Evolutionary conservation across 2,113 vertebrate genomes (phyloP).

Genomic region (Hipposideros armiger): DNA sequence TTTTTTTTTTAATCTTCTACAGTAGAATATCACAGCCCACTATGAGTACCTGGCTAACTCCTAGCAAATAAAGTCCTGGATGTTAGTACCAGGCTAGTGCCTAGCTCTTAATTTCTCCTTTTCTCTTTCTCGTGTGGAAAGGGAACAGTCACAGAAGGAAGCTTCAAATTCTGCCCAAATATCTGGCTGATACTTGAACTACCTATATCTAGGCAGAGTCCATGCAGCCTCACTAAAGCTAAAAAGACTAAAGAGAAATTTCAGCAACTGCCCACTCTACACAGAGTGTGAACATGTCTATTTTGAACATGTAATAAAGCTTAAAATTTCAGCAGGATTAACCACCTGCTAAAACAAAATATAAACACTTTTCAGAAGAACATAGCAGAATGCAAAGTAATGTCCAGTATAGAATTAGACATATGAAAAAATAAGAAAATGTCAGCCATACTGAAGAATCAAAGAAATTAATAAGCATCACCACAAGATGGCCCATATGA

Average conservation of each 20-base stretch:
- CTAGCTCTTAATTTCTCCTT: neutral
- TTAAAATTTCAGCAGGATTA: constrained; percentile 54
- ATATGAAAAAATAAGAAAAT: constrained; percentile 37
- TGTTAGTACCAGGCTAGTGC: neutral
- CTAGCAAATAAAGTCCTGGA: neutral
- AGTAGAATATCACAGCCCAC: neutral
- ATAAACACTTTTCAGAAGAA: constrained; percentile 9
- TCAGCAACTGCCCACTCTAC: neutral
- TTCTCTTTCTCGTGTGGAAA: neutral
- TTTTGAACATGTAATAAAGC: constrained; percentile 36
- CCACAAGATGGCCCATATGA: neutral
- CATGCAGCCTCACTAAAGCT: neutral
- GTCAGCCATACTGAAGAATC: neutral
- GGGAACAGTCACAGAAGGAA: neutral
- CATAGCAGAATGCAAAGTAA: neutral
- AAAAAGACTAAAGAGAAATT: neutral
- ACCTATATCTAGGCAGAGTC: neutral
- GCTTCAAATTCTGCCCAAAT: neutral
- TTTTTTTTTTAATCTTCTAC: neutral
- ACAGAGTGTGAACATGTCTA: neutral
- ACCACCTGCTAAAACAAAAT: constrained; percentile 48
- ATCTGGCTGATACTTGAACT: neutral
- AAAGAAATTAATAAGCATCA: neutral
- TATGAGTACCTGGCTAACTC: neutral
- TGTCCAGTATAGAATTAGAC: neutral